phyloP scores from a whole-genome alignment of 2,888 invertebrate genomes.

The Nemotelus pantherinus region DNA sequence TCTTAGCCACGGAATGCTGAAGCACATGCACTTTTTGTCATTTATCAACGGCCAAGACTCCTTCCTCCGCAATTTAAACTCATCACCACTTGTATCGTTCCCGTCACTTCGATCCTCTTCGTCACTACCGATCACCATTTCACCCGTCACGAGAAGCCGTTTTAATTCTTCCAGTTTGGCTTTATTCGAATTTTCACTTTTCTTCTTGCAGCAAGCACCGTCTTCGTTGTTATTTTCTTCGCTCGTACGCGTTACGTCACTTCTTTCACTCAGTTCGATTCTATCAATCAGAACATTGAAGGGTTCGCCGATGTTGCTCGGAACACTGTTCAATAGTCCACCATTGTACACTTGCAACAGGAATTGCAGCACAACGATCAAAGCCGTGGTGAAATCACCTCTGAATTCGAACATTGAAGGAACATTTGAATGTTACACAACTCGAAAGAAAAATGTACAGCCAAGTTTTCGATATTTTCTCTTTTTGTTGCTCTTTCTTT shows the following conservation, averaged over 20 bases:
- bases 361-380: constrained; percentile 48
- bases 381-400: constrained; percentile 45
- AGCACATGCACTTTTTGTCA: constrained; percentile 51
- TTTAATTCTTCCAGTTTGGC: constrained; percentile 29
- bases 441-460: background rate
- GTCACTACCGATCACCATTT: constrained; percentile 41
- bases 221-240: background rate
- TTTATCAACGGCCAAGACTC: constrained; percentile 49
- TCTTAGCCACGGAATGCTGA: constrained; percentile 53
- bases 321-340: constrained; percentile 28
- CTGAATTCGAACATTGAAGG: constrained; percentile 37
- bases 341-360: constrained; percentile 46
- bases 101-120: constrained; percentile 24
- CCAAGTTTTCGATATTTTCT: background rate
- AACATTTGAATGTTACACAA: constrained; percentile 33
- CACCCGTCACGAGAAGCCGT: constrained; percentile 9
- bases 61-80: constrained; percentile 35
- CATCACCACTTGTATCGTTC: constrained; percentile 31
- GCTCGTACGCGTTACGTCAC: background rate
- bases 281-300: constrained; percentile 18
- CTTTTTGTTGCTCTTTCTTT: background rate
- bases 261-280: constrained; percentile 22
- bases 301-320: constrained; percentile 22
- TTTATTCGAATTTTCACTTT: constrained; percentile 8
- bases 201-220: background rate